Conservation (phyloP, 2,888 invertebrate species). For the Aleiodes alternator region DNA sequence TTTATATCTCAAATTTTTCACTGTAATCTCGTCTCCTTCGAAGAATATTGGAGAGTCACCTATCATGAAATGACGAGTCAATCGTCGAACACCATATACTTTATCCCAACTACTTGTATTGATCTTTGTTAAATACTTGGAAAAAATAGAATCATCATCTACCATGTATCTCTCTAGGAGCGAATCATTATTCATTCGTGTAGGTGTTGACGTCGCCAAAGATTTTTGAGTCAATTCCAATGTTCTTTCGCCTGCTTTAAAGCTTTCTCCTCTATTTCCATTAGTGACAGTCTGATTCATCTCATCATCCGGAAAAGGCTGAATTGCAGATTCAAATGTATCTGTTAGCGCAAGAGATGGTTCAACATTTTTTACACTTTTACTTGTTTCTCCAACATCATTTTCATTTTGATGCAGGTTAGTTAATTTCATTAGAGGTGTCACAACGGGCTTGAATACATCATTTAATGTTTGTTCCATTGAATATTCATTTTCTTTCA, state of each 20-base stretch:
- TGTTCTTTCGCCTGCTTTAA: too few relatives aligned
- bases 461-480: slow-evolving; percentile 36
- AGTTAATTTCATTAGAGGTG: slow-evolving; percentile 37
- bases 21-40: slow-evolving; percentile 29
- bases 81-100: slow-evolving; percentile 49
- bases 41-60: slow-evolving; percentile 47
- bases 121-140: slow-evolving; percentile 4
- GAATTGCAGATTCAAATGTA: too few relatives aligned
- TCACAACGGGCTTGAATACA: slow-evolving; percentile 45
- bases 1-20: slow-evolving; percentile 35
- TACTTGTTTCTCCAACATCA: neutral
- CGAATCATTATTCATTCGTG: too few relatives aligned
- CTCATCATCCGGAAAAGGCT: too few relatives aligned
- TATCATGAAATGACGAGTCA: slow-evolving; percentile 46
- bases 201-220: too few relatives aligned
- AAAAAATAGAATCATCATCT: neutral
- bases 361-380: neutral
- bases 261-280: too few relatives aligned
- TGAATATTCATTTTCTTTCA: slow-evolving; percentile 39
- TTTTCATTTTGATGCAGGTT: neutral
- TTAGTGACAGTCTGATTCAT: too few relatives aligned
- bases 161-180: slow-evolving; percentile 38
- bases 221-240: too few relatives aligned
- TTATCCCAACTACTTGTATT: slow-evolving; percentile 33
- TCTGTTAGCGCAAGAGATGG: too few relatives aligned